These are phyloP conservation scores for Polypterus senegalus DNA, from an alignment of 2,113 vertebrate species.

Conservation along the genomic window DNA sequence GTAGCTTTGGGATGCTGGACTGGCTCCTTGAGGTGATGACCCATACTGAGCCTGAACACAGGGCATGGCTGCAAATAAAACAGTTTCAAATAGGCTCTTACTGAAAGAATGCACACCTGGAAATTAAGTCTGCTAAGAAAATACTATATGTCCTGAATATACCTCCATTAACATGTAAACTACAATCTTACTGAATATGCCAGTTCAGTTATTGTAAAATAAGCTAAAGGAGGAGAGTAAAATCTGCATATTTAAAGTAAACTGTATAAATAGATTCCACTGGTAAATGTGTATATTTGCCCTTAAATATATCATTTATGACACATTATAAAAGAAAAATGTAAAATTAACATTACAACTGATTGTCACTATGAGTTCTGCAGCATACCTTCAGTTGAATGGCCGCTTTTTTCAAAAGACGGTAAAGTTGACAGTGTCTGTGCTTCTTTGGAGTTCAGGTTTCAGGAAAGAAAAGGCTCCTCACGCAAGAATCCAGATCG, in stretches of 20 bases:
- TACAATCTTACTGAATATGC: too few species aligned
- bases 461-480: slow-evolving; percentile 45
- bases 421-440: slow-evolving; percentile 69
- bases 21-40: slow-evolving; percentile 98
- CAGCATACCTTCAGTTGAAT: slow-evolving; percentile 75
- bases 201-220: too few species aligned
- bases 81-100: slow-evolving; percentile 49
- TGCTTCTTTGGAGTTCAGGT: slow-evolving; percentile 48
- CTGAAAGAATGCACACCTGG: slow-evolving; percentile 29
- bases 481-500: slow-evolving; percentile 36
- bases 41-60: slow-evolving; percentile 99
- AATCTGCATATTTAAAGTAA: too few species aligned
- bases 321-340: too few species aligned
- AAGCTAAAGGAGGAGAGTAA: too few species aligned
- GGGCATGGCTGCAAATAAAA: slow-evolving; percentile 94
- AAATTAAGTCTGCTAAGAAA: too few species aligned
- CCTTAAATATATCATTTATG: too few species aligned
- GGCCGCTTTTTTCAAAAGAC: slow-evolving; percentile 64
- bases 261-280: too few species aligned
- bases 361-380: background rate
- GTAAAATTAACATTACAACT: too few species aligned
- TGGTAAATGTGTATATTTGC: too few species aligned
- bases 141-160: too few species aligned
- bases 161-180: too few species aligned
- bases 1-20: slow-evolving; percentile 98